Percentiles rank a stretch among this genome's conserved stretches.
Evolutionary conservation across 2,113 vertebrate genomes (phyloP).

Genomic region (Varanus salvator): DNA sequence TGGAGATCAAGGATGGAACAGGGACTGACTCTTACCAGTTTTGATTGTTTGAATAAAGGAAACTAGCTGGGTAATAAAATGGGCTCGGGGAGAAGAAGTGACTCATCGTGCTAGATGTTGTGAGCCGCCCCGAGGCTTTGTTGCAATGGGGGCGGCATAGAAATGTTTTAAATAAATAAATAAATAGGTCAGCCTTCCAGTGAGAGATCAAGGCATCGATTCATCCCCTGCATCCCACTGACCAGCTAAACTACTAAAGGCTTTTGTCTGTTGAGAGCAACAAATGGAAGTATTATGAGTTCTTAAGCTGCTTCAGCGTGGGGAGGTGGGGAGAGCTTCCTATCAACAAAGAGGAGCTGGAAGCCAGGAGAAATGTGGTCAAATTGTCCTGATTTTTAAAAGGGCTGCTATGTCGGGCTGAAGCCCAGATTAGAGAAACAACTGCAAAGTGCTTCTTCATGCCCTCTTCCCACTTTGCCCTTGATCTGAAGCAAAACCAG

Average conservation of each 20-base stretch:
- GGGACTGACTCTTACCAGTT: no score
- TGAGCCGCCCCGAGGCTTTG: no score
- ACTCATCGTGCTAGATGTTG: constrained; percentile 32
- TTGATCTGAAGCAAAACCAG: constrained; percentile 50
- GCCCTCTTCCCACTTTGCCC: constrained; percentile 40
- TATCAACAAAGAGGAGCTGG: background rate
- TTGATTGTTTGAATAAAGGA: no score
- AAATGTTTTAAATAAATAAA: no score
- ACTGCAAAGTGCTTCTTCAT: constrained; percentile 46
- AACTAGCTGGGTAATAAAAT: background rate
- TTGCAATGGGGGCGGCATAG: no score
- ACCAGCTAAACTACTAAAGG: constrained; percentile 30
- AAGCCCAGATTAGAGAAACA: no score
- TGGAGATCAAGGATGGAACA: no score
- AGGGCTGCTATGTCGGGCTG: no score
- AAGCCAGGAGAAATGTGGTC: background rate
- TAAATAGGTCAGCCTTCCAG: constrained; percentile 48
- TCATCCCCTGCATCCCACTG: background rate
- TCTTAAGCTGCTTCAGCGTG: constrained; percentile 18
- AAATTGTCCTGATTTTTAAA: background rate
- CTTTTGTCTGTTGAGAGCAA: background rate
- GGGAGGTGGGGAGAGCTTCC: background rate
- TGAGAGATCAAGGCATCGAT: constrained; percentile 42
- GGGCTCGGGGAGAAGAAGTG: constrained; percentile 6
- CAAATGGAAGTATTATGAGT: constrained; percentile 18